Evolutionary conservation across 2,888 invertebrate species (phyloP).

Genomic region (Dynastes tityus): DNA sequence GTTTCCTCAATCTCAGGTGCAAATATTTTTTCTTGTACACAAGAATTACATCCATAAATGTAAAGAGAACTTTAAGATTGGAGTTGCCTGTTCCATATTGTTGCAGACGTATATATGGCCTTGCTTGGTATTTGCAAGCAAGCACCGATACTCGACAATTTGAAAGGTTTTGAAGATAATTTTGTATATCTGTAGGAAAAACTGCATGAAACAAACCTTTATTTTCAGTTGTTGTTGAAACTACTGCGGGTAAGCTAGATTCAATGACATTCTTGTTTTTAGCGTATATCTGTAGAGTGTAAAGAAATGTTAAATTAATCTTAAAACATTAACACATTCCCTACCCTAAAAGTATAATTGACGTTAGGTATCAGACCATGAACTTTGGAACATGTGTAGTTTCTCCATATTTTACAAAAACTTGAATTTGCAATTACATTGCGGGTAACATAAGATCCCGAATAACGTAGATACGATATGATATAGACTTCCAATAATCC

Average conservation of each 20-base stretch:
- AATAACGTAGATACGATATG: background rate
- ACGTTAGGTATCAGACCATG: background rate
- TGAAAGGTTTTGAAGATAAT: background rate
- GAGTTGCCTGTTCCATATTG: no score
- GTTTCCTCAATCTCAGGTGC: no score
- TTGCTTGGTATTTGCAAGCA: background rate
- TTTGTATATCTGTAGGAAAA: background rate
- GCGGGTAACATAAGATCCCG: background rate
- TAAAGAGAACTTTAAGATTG: no score
- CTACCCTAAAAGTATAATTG: background rate
- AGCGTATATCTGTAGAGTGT: background rate
- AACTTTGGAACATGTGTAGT: background rate
- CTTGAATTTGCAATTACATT: background rate
- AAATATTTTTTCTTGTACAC: no score
- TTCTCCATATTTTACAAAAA: constrained; percentile 9
- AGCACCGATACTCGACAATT: background rate
- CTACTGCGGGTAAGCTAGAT: background rate
- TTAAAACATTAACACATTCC: background rate
- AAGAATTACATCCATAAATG: no score
- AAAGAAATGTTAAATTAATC: background rate
- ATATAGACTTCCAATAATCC: background rate
- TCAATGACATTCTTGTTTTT: background rate
- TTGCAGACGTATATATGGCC: background rate
- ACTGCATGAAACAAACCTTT: background rate
- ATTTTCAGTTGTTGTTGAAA: background rate